Base-by-base conservation (phyloP, 2,113 vertebrate species). In the Corydoras maculifer region DNA sequence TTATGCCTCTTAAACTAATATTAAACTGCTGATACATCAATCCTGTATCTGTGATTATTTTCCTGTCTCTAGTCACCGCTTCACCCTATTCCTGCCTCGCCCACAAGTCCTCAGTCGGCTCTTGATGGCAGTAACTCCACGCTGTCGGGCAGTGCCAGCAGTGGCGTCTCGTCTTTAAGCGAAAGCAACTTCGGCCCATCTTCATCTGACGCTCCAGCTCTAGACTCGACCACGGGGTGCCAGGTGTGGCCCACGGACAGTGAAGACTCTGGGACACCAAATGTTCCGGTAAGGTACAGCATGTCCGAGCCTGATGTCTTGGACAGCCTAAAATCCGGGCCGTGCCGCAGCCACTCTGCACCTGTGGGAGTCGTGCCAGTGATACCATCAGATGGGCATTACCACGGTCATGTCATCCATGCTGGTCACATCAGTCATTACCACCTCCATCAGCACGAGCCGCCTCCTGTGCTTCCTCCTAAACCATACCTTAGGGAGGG, bases 121-220 rank as follows among this genome's bases (percentile, higher is more conserved):
- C 91, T 97, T 82, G 93, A 95, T 81, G 94, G 96, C 87, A 98
- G 94, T 90, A 98, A 93, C 84, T 98, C 93, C 71, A 96, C 95
- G 5, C 79, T 98, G 73, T 98, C 96, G 0, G 97, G 94, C 86
- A 97, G 96, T 11, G 94, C 93, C 84, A 98, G 96, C 87, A 97
- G 94, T 0, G 96, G 96, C 0, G 94, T 99, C 74, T 99, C 94
- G 31, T 96, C 96, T 79, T 80, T 97, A 80, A 96, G 95, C 0
- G 95, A 99, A 84, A 97, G 95, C 82, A 97, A 94, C 86, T 97
- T 96, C 68, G 90, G 91, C 78, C 87, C 93, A 75, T 92, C 94
- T 53, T 94, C 92, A 72, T 94, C 91, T 0, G 94, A 95, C 78
- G 90, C 89, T 63, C 88, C 93, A 0, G 88, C 92, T 73, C 90